A percentile compares a stretch with the other conserved stretches of the same genome.
Conservation (phyloP, 2,888 invertebrate genomes). For the Dastarcus helophoroides region DNA sequence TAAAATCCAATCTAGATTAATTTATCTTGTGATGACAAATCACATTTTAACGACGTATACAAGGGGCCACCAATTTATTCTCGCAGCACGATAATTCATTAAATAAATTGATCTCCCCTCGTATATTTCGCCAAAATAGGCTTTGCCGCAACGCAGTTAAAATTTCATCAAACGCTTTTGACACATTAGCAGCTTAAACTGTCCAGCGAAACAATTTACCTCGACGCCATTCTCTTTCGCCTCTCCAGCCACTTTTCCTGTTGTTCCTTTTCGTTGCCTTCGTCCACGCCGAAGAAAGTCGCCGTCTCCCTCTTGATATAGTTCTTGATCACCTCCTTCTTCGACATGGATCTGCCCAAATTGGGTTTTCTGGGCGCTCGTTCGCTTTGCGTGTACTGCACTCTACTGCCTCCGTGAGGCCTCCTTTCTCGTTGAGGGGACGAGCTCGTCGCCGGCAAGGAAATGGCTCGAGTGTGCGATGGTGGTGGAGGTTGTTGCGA, state of each 20-base stretch:
- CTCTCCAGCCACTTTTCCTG: constrained; percentile 69
- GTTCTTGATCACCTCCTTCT: constrained; percentile 41
- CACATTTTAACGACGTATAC: too few relatives aligned
- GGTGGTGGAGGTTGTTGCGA: constrained; percentile 7
- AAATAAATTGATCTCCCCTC: too few relatives aligned
- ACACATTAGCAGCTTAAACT: too few relatives aligned
- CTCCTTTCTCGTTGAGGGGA: constrained; percentile 22
- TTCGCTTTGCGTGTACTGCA: constrained; percentile 34
- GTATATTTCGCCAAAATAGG: too few relatives aligned
- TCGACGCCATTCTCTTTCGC: constrained; percentile 63
- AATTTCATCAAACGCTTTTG: too few relatives aligned
- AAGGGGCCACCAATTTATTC: too few relatives aligned
- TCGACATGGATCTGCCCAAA: constrained; percentile 34
- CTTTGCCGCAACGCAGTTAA: too few relatives aligned
- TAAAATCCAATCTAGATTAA: too few relatives aligned
- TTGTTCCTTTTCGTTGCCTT: constrained; percentile 62
- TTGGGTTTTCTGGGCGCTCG: constrained; percentile 30
- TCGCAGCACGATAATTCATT: too few relatives aligned
- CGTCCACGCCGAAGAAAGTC: constrained; percentile 76
- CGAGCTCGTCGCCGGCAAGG: constrained; percentile 22
- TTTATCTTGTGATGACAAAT: too few relatives aligned
- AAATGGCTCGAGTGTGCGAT: constrained; percentile 20
- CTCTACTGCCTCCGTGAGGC: constrained; percentile 12
- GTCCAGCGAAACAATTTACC: too few relatives aligned
- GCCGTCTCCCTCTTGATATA: constrained; percentile 71